Evolutionary conservation across 2,113 vertebrate genomes (phyloP), one percentile per base, ranked within the genome.

Genomic region (Eudyptes chrysolophus): DNA sequence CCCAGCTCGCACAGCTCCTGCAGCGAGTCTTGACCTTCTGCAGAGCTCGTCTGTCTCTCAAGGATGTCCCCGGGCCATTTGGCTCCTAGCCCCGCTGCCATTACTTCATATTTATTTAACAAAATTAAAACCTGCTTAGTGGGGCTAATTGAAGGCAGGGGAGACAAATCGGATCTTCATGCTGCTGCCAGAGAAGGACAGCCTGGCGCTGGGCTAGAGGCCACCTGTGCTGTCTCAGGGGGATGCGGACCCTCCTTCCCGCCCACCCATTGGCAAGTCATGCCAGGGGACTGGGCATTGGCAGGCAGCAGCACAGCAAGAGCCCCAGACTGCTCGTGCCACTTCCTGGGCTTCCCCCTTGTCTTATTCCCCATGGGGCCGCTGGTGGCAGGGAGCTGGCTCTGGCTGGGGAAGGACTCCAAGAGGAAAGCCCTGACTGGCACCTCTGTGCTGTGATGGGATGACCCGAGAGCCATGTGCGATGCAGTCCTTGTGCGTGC

Each of bases 101-200:
- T 92, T 96, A 92, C 89, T 90, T 87, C 19, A 20, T 89, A 95
- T 92, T 96, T 95, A 94, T 92, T 93, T 96, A 96, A 96, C 92
- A 70, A 93, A 96, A 96, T 97, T 95, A 96, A 94, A 96, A 91
- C 60, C 87, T 90, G 64, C 68, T 97, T 93, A 96, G 87, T 14
- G 44, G 57, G 72, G 89, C 89, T 61, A 30, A 65, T 11, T 8
- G n/a, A 72, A 90, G 84, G 54, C 84, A 84, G 32, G 57, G 72
- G 72, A 95, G 88, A 68, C 89, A 98, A 89, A 97, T 66, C 3
- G 9, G 93, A 96, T 95, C 79, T 85, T 81, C 69, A 2, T 34
- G 65, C 55, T 1, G 21, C 60, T 84, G 74, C 71, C 7, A 20
- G 83, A n/a, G 57, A 68, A 68, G 87, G 30, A 75, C 85, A 78